Evolutionary conservation across 2,797 vertebrate genomes (phyloP), one percentile per base, ranked within the genome.

Genomic region (Taenioides sp.): DNA sequence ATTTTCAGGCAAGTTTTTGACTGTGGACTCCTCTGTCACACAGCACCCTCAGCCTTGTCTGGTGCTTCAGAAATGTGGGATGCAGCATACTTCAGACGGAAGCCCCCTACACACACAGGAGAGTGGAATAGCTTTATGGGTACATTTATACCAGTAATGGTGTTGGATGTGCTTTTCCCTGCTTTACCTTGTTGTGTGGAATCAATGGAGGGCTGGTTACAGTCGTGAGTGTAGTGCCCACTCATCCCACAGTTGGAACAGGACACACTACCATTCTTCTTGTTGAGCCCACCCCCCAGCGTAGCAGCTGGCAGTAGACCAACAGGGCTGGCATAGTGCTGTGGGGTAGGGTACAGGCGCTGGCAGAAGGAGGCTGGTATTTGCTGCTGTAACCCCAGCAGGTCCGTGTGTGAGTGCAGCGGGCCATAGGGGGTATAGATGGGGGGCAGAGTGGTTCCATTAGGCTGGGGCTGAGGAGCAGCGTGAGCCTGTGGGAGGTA

Each of bases 211-310:
- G 96, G 93, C 89, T 98, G 97, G 89, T 96, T 98, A 94, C 96
- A 98, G 87, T 98, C 96, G 83, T 96, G 95, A 80, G 96, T 95
- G 73, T 95, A 96, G 92, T 98, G 97, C 49, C 97, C 96, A 77
- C 94, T 95, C 74, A 94, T 88, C 49, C 97, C 97, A 83, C 97
- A 98, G 94, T 97, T 98, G 87, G 95, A 97, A 92, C 97, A 98
- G 47, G 96, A 98, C 74, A 96, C 87, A 18, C 91, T 96, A 31
- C 95, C 95, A 1, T 94, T 97, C 94, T 97, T 98, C 95, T 97
- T 98, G 79, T 92, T 92, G 88, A 95, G 85, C 69, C 96, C 96
- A 58, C 92, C 94, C 65, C 93, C 93, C 81, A 96, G 62, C 0
- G 82, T 83, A 58, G 94, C 91, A 0, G 94, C 86, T 31, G 95